Conservation (phyloP, 2,888 invertebrate genomes). For the Amphipoea lucens region DNA sequence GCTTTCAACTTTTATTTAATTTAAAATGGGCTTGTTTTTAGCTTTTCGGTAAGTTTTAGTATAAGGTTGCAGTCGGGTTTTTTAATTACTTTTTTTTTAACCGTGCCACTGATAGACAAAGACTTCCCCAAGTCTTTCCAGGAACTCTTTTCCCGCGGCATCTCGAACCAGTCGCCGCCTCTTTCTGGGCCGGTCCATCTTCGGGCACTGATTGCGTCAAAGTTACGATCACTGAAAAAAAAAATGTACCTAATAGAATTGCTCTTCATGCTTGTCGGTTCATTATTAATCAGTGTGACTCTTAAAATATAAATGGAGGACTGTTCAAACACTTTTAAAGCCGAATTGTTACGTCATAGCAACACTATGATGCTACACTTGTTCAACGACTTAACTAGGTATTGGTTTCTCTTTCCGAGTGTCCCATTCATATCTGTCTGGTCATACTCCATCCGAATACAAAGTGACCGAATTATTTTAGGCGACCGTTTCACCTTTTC, state of each 20-base stretch:
- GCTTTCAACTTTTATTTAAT: too few relatives aligned
- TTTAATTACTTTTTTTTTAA: not conserved
- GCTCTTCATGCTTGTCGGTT: not conserved
- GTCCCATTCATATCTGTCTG: conserved; percentile 45
- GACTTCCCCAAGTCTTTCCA: not conserved
- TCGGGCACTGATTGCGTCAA: not conserved
- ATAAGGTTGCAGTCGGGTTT: too few relatives aligned
- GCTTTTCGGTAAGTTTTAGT: too few relatives aligned
- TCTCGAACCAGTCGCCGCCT: not conserved
- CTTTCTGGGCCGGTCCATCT: not conserved
- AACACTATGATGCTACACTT: conserved; percentile 29
- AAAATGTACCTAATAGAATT: not conserved
- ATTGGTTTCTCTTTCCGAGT: conserved; percentile 37
- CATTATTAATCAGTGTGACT: not conserved
- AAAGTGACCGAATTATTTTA: conserved; percentile 36
- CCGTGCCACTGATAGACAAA: not conserved
- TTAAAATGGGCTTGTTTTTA: too few relatives aligned
- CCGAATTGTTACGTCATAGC: conserved; percentile 4
- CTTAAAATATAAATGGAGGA: not conserved
- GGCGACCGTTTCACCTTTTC: conserved; percentile 35
- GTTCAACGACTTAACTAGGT: conserved; percentile 2
- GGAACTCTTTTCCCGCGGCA: not conserved
- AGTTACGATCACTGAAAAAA: not conserved
- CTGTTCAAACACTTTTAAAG: not conserved
- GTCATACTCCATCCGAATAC: conserved; percentile 21